Evolutionary conservation across 2,113 vertebrate genomes (phyloP).

Genomic region (Verasper variegatus): DNA sequence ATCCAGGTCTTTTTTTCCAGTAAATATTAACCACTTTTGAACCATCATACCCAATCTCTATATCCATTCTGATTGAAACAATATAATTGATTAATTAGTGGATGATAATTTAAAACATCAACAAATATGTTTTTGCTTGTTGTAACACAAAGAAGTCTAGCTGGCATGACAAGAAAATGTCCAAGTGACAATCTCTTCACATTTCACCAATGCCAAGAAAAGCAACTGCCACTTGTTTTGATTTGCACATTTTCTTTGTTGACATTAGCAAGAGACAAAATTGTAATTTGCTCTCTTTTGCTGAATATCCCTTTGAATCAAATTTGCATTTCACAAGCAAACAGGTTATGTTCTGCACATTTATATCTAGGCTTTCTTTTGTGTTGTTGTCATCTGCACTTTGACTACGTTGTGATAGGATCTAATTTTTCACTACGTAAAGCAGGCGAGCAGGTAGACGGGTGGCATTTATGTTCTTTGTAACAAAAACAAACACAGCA

Average conservation of each 20-base stretch:
- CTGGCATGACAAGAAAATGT: too few relatives aligned
- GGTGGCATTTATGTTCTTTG: conserved; percentile 68
- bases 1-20: background rate
- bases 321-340: conserved; percentile 12
- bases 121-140: too few relatives aligned
- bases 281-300: background rate
- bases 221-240: background rate
- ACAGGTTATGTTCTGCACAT: background rate
- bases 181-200: background rate
- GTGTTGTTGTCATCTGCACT: conserved; percentile 7
- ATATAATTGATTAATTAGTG: too few relatives aligned
- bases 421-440: conserved; percentile 57
- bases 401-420: conserved; percentile 21
- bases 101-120: too few relatives aligned
- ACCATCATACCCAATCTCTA: too few relatives aligned
- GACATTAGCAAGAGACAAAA: background rate
- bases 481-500: conserved; percentile 67
- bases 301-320: background rate
- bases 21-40: background rate
- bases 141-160: too few relatives aligned
- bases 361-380: background rate
- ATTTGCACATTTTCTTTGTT: background rate
- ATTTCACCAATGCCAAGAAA: background rate
- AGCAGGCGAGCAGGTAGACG: conserved; percentile 34
- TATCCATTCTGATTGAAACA: too few relatives aligned